Percentiles rank a stretch among this genome's conserved stretches.
These are phyloP conservation scores for Ricordea florida DNA, from an alignment of 92 coral and sea anemone genomes.

Conservation along the genomic window DNA sequence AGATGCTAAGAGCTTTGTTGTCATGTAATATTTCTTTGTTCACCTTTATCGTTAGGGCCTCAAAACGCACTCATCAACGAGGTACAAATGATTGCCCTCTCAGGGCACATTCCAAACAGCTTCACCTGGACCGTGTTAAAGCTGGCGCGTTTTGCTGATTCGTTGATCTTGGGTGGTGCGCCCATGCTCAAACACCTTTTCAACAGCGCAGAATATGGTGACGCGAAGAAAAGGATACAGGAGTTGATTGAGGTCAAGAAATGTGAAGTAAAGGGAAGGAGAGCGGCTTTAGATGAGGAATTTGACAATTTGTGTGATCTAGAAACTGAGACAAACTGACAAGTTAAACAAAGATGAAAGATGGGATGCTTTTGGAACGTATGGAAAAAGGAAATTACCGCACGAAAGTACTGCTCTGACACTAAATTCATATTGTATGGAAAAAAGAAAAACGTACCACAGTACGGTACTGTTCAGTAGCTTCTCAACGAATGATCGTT, in stretches of 20 bases:
- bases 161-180: slow-evolving; percentile 45
- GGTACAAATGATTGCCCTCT: slow-evolving; percentile 69
- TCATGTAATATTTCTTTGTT: no score
- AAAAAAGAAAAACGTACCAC: no score
- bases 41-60: slow-evolving; percentile 38
- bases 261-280: background rate
- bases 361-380: no score
- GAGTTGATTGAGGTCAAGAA: slow-evolving; percentile 41
- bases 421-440: no score
- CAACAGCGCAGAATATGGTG: slow-evolving; percentile 42
- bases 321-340: no score
- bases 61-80: slow-evolving; percentile 65
- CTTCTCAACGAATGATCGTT: no score
- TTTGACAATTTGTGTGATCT: slow-evolving; percentile 52
- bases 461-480: no score
- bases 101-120: slow-evolving; percentile 64
- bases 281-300: slow-evolving; percentile 8
- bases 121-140: slow-evolving; percentile 73
- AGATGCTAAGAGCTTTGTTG: no score
- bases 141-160: slow-evolving; percentile 67
- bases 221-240: slow-evolving; percentile 52
- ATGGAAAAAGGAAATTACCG: no score
- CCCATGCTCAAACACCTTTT: slow-evolving; percentile 68
- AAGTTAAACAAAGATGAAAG: no score
- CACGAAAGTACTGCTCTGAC: no score